A percentile compares a stretch with the other conserved stretches of the same genome.
Conservation (phyloP, 2,113 vertebrate genomes). For the Heterotilapia buettikoferi region DNA sequence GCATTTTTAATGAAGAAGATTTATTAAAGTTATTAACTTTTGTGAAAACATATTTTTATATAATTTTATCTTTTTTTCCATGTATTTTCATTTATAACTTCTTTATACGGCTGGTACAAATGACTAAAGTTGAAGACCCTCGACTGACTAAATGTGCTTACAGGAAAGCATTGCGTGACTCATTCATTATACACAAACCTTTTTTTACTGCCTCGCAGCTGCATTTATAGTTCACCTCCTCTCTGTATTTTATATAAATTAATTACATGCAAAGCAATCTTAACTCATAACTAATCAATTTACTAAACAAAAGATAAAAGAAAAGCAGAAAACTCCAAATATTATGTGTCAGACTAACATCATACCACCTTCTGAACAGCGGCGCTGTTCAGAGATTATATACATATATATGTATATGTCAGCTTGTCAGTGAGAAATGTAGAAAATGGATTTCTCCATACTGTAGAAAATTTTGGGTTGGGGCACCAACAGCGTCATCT, state of each 20-base stretch:
- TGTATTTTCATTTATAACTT: not conserved
- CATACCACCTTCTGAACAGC: not conserved
- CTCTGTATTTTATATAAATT: not conserved
- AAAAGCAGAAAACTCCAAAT: not conserved
- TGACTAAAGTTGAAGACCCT: not conserved
- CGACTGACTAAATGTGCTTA: not conserved
- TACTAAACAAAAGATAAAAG: not conserved
- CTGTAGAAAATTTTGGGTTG: not conserved
- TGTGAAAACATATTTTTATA: not conserved
- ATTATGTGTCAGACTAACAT: not conserved
- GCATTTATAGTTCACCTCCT: not conserved
- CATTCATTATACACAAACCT: not conserved
- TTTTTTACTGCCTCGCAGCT: constrained; percentile 32
- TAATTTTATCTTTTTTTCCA: not conserved
- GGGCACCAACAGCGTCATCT: not conserved
- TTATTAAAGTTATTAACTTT: not conserved
- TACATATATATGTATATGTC: not conserved
- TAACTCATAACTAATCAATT: not conserved
- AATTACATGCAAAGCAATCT: not conserved
- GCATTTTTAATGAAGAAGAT: not conserved
- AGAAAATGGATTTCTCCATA: not conserved
- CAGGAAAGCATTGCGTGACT: not conserved
- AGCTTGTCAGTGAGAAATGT: not conserved
- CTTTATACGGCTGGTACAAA: not conserved
- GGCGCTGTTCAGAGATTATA: not conserved